phyloP scores from a whole-genome alignment of 2,113 vertebrate species.

The Numenius arquata region DNA sequence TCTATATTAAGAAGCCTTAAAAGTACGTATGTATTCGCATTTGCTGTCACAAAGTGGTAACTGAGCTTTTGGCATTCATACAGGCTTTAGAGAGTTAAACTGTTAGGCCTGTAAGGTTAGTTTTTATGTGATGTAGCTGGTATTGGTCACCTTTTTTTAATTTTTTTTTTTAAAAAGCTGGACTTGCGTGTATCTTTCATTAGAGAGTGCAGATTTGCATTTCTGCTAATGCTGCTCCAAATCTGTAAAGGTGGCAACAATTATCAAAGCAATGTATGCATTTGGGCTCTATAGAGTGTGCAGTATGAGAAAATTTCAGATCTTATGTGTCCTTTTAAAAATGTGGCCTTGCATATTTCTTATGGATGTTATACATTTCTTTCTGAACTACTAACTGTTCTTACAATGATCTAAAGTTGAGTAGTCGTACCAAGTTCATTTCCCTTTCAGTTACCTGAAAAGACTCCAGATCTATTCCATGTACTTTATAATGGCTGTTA shows the following conservation, averaged over 20 bases:
- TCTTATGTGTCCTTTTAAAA: background rate
- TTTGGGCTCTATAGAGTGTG: background rate
- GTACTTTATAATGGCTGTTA: background rate
- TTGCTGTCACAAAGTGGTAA: background rate
- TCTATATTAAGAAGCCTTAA: background rate
- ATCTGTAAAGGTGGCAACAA: background rate
- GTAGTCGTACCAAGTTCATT: background rate
- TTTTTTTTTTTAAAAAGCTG: background rate
- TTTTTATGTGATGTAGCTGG: background rate
- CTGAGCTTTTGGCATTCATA: background rate
- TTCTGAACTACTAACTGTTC: background rate
- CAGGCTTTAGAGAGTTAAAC: background rate
- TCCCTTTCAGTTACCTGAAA: background rate
- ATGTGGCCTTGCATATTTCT: background rate
- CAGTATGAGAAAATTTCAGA: background rate
- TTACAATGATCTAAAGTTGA: background rate
- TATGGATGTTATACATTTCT: accelerated
- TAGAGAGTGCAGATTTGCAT: background rate
- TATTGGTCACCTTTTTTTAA: background rate
- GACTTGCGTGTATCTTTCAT: background rate
- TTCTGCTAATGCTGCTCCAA: background rate
- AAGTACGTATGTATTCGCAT: background rate
- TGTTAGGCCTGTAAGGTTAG: background rate
- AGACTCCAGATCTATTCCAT: background rate
- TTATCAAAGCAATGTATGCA: background rate